phyloP scores from a whole-genome alignment of 2,888 invertebrate species.

The Spodoptera littoralis region DNA sequence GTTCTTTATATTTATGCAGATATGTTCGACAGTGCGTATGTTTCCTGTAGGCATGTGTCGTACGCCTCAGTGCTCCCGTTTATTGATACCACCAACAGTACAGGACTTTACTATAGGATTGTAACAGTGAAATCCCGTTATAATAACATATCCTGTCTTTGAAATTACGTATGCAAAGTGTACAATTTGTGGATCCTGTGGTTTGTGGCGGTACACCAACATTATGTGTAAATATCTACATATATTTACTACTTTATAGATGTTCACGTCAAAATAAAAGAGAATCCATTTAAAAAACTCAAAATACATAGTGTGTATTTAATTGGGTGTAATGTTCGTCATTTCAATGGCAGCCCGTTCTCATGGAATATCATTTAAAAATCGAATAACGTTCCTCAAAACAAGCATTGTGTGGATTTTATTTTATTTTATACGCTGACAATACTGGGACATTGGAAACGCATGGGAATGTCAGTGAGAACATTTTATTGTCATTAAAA shows the following conservation, averaged over 20 bases:
- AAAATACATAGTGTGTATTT: conserved; percentile 21
- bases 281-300: conserved; percentile 24
- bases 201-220: conserved; percentile 10
- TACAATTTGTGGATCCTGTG: conserved; percentile 28
- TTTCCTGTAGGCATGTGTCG: conserved; percentile 16
- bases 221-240: not conserved
- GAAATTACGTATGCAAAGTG: conserved; percentile 23
- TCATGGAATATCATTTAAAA: conserved; percentile 53
- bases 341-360: conserved; percentile 47
- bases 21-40: conserved; percentile 21
- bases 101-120: conserved; percentile 27
- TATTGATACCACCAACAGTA: conserved; percentile 26
- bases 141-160: conserved; percentile 30
- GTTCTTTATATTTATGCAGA: conserved; percentile 11
- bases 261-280: not conserved
- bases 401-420: conserved; percentile 57
- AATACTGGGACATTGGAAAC: conserved; percentile 61
- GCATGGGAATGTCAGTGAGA: conserved; percentile 53
- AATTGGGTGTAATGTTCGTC: conserved; percentile 39
- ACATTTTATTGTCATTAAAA: conserved; percentile 52
- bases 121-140: conserved; percentile 45
- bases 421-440: conserved; percentile 57
- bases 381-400: conserved; percentile 51
- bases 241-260: conserved; percentile 2
- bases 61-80: conserved; percentile 23